Evolutionary conservation across 2,797 vertebrate species (phyloP).

Genomic region (Prunella strophiata): DNA sequence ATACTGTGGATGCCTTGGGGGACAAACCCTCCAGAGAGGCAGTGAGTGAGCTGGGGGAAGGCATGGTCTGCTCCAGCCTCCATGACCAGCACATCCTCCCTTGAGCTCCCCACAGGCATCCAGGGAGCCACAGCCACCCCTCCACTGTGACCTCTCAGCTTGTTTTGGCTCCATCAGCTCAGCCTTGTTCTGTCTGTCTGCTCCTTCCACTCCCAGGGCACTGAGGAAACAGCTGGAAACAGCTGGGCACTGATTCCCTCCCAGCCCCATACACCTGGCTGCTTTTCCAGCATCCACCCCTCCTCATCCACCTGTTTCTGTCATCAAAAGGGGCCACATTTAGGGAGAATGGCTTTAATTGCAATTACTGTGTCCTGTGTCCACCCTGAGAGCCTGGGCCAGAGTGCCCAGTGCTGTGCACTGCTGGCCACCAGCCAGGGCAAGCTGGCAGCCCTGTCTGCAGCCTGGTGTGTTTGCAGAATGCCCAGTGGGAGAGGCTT

Average conservation of each 20-base stretch:
- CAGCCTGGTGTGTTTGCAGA: background rate
- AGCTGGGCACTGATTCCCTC: fast-evolving
- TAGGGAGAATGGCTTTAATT: background rate
- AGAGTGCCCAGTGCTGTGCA: background rate
- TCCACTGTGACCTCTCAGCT: background rate
- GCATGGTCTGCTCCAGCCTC: background rate
- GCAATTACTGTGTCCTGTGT: background rate
- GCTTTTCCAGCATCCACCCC: background rate
- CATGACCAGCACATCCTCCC: background rate
- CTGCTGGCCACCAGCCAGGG: background rate
- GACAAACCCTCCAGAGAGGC: background rate
- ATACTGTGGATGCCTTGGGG: fast-evolving
- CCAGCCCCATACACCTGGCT: fast-evolving
- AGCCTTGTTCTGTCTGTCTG: background rate
- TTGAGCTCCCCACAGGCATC: fast-evolving
- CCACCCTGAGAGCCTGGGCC: background rate
- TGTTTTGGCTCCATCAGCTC: background rate
- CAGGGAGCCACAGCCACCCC: fast-evolving
- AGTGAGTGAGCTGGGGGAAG: background rate
- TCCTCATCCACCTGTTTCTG: background rate
- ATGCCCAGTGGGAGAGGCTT: background rate
- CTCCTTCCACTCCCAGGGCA: background rate
- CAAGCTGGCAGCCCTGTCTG: background rate
- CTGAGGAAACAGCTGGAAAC: fast-evolving
- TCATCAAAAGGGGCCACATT: background rate